These are phyloP conservation scores for Lepidocyrtinus sp. DNA, from an alignment of 2,888 invertebrate genomes.

Conservation along the genomic window DNA sequence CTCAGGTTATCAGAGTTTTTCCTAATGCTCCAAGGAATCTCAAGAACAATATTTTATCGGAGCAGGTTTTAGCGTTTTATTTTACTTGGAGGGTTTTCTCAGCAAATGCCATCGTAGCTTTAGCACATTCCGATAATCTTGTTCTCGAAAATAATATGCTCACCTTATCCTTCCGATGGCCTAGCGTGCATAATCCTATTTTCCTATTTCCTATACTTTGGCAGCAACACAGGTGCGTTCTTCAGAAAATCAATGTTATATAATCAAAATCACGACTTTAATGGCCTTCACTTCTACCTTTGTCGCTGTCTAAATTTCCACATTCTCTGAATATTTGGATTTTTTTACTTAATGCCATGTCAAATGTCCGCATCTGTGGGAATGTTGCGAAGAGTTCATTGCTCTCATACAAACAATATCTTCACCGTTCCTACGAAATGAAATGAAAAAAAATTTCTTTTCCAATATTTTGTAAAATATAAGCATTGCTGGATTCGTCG, in stretches of 20 bases:
- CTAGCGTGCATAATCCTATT: background rate
- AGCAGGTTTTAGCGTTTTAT: too few species aligned
- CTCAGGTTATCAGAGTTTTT: too few species aligned
- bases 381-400: too few species aligned
- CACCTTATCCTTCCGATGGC: background rate
- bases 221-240: background rate
- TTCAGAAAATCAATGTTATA: conserved; percentile 30
- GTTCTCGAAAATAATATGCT: background rate
- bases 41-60: background rate
- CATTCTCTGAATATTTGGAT: background rate
- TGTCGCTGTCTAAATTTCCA: background rate
- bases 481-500: background rate
- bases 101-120: too few species aligned
- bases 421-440: background rate
- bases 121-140: background rate
- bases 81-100: too few species aligned
- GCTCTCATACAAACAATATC: background rate
- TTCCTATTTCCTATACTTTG: background rate
- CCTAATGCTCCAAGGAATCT: too few species aligned
- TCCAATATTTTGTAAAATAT: background rate
- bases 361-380: too few species aligned
- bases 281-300: conserved; percentile 23
- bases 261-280: conserved; percentile 55
- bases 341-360: too few species aligned
- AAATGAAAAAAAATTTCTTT: background rate